phyloP scores from a whole-genome alignment of 2,888 invertebrate species.

The Lymantria monacha region DNA sequence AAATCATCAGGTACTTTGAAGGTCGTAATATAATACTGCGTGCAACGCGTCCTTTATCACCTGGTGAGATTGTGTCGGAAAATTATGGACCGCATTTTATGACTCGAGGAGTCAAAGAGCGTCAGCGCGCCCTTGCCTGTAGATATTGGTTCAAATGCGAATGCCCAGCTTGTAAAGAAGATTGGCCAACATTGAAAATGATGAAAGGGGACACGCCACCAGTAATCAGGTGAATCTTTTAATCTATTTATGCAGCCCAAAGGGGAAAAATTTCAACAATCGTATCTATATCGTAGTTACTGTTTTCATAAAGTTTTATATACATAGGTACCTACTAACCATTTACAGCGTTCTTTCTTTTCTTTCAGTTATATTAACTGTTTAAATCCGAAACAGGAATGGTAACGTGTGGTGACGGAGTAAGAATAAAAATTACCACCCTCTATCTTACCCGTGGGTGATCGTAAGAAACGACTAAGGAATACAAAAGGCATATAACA shows the following conservation, averaged over 20 bases:
- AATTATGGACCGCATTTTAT: conserved; percentile 92
- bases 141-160: conserved; percentile 91
- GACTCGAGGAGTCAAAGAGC: conserved; percentile 70
- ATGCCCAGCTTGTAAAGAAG: conserved; percentile 87
- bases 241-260: background rate
- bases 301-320: no score
- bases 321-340: no score
- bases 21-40: conserved; percentile 87
- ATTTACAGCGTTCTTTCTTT: no score
- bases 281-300: no score
- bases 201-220: conserved; percentile 74
- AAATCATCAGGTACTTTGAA: conserved; percentile 84
- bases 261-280: background rate
- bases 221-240: conserved; percentile 54
- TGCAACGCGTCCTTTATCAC: conserved; percentile 84
- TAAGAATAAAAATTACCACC: no score
- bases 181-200: conserved; percentile 88
- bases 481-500: no score
- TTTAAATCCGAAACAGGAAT: no score
- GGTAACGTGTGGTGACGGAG: no score
- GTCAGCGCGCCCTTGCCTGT: conserved; percentile 85
- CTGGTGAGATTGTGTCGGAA: conserved; percentile 88
- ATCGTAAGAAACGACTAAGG: no score
- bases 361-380: no score
- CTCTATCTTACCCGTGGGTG: no score